Conservation (phyloP, 2,113 vertebrate species). For the Brachyhypopomus gauderio region DNA sequence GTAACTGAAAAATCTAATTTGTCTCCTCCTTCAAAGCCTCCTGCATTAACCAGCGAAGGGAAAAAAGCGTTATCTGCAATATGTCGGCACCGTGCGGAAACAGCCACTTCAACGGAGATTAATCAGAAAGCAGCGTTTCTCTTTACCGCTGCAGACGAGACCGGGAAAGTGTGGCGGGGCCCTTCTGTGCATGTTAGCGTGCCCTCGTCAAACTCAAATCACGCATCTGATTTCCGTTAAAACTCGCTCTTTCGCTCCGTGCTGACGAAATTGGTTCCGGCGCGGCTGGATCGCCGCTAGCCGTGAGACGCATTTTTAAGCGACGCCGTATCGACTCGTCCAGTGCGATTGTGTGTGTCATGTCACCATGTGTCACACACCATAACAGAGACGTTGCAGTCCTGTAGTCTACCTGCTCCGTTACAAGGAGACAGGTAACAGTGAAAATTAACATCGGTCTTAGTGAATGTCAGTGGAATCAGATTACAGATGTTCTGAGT, state of each 20-base stretch:
- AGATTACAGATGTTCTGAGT: not conserved
- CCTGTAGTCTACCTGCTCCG: not conserved
- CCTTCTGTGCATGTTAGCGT: slow-evolving; percentile 30
- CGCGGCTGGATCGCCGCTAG: slow-evolving; percentile 27
- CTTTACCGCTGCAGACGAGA: not conserved
- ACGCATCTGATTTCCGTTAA: slow-evolving; percentile 44
- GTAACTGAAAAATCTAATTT: slow-evolving; percentile 16
- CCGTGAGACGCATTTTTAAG: slow-evolving; percentile 13
- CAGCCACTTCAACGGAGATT: slow-evolving; percentile 44
- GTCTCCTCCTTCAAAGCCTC: not conserved
- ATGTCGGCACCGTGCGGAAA: not conserved
- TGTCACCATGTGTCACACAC: too few relatives aligned
- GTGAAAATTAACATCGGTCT: not conserved
- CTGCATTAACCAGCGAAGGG: slow-evolving; percentile 25
- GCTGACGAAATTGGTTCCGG: slow-evolving; percentile 33
- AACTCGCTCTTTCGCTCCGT: slow-evolving; percentile 22
- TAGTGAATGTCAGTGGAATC: not conserved
- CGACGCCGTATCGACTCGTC: not conserved
- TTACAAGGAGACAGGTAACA: too few relatives aligned
- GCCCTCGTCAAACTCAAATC: slow-evolving; percentile 41
- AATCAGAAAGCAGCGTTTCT: slow-evolving; percentile 31
- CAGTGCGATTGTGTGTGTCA: not conserved
- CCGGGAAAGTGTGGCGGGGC: slow-evolving; percentile 4
- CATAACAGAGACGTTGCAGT: too few relatives aligned
- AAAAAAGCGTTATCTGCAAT: slow-evolving; percentile 37